Conservation (phyloP, 2,888 invertebrate species). For the Calliphora vomitoria region DNA sequence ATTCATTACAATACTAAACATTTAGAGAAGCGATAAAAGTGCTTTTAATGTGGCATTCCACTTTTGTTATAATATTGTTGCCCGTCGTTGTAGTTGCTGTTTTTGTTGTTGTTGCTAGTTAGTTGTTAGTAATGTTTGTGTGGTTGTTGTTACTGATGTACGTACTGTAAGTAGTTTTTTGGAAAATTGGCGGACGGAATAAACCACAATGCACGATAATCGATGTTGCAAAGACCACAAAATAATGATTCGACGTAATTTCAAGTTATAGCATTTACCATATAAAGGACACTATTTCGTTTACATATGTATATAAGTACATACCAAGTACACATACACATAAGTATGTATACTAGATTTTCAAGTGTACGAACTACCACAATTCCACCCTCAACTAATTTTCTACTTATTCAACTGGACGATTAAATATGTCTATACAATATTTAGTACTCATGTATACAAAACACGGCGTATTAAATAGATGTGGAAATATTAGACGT, state of each 20-base stretch:
- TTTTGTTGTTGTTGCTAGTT: slow-evolving; percentile 16
- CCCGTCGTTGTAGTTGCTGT: slow-evolving; percentile 21
- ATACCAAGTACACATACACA: background rate
- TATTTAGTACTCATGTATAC: background rate
- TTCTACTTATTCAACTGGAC: slow-evolving; percentile 26
- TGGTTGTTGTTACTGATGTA: slow-evolving; percentile 28
- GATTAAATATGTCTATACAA: slow-evolving; percentile 37
- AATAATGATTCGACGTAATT: slow-evolving; percentile 68
- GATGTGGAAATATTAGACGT: background rate
- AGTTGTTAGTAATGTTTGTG: slow-evolving; percentile 16
- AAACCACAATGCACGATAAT: slow-evolving; percentile 66
- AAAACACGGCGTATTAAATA: background rate
- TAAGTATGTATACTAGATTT: background rate
- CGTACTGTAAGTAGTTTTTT: slow-evolving; percentile 47
- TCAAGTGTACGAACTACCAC: background rate
- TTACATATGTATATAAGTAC: background rate
- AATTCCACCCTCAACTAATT: slow-evolving; percentile 27
- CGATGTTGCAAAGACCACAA: slow-evolving; percentile 67
- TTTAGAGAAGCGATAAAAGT: slow-evolving; percentile 69
- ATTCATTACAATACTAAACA: slow-evolving; percentile 71
- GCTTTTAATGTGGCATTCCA: slow-evolving; percentile 66
- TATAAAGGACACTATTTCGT: slow-evolving; percentile 44
- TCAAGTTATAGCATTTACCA: slow-evolving; percentile 50
- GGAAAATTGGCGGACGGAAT: slow-evolving; percentile 57
- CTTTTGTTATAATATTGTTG: slow-evolving; percentile 47